These are phyloP conservation scores for Etheostoma spectabile DNA, from an alignment of 2,113 vertebrate species.

Conservation along the genomic window DNA sequence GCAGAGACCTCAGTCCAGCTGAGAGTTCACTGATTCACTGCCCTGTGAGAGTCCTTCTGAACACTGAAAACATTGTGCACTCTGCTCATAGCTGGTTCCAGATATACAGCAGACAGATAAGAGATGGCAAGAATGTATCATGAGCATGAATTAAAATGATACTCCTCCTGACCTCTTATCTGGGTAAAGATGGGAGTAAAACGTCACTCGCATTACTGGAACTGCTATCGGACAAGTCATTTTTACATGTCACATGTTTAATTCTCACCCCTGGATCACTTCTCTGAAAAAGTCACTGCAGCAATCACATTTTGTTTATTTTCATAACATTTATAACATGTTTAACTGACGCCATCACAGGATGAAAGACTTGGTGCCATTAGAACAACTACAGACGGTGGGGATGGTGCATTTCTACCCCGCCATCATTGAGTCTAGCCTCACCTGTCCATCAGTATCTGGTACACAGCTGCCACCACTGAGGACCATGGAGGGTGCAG, in stretches of 20 bases:
- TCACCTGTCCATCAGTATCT: too few relatives aligned
- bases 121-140: background rate
- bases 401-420: too few relatives aligned
- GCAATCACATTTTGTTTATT: background rate
- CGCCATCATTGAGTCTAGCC: too few relatives aligned
- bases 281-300: background rate
- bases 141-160: background rate
- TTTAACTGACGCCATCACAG: background rate
- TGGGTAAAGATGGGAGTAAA: background rate
- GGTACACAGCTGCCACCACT: too few relatives aligned
- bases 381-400: too few relatives aligned
- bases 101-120: background rate
- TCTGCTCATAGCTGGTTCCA: background rate
- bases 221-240: too few relatives aligned
- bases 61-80: background rate
- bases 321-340: background rate
- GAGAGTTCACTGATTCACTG: background rate
- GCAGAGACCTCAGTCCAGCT: conserved; percentile 19
- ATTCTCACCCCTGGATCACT: too few relatives aligned
- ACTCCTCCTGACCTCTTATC: background rate
- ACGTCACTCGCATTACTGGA: background rate
- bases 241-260: too few relatives aligned
- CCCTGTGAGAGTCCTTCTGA: too few relatives aligned
- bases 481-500: too few relatives aligned
- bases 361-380: background rate